phyloP scores from a whole-genome alignment of 2,797 vertebrate species.

The Spea hammondii region DNA sequence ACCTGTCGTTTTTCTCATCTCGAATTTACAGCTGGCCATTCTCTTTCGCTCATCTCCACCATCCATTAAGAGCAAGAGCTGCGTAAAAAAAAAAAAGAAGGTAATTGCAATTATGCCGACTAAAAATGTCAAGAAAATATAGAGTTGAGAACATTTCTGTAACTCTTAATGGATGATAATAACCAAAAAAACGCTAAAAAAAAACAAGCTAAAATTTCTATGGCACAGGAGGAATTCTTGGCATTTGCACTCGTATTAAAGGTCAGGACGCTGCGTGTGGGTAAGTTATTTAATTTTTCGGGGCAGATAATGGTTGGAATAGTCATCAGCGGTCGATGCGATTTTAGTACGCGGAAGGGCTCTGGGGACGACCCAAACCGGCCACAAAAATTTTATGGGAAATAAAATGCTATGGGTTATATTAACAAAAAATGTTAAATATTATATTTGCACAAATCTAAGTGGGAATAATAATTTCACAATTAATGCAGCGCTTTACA shows the following conservation, averaged over 20 bases:
- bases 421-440: no score
- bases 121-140: background rate
- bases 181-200: background rate
- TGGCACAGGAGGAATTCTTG: background rate
- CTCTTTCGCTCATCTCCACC: background rate
- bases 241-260: background rate
- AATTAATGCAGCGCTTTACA: no score
- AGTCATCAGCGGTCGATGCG: no score
- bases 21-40: background rate
- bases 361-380: no score
- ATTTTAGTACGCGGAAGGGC: no score
- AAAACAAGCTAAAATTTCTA: background rate
- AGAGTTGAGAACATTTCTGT: background rate
- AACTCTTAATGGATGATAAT: background rate
- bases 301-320: no score
- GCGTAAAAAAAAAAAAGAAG: background rate
- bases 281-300: background rate
- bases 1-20: background rate
- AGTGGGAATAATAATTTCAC: no score
- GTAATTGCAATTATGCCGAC: background rate
- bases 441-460: no score
- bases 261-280: background rate
- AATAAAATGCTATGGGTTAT: no score
- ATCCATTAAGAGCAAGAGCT: background rate
- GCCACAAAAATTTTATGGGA: no score